Evolutionary conservation across 2,797 vertebrate species (phyloP), one percentile per base, ranked within the genome.

Genomic region (Tenualosa thibaudeaui): DNA sequence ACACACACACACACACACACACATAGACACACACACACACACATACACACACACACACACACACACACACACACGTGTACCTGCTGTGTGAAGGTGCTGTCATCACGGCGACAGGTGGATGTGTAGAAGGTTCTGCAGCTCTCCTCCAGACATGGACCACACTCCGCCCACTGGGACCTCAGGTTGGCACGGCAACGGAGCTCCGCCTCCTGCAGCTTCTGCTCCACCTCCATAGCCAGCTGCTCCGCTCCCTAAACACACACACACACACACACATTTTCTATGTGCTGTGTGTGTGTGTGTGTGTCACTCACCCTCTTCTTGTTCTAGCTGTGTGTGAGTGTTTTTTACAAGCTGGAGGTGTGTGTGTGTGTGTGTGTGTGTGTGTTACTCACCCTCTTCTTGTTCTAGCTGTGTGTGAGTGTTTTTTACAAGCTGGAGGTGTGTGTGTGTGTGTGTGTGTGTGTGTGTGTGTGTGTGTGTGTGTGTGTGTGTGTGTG

Each of bases 321-420:
- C 22, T 54, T 22, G 51, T 50, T 4, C 24, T 51, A 53, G 51
- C 51, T 53, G 51, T 53, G 51, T 53, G 51, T 53, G 51, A 53
- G 58, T 43, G 17, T 31, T 17, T 8, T 8, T 8, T 8, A 53
- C 9, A 8, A 53, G 51, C 51, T 53, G 51, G 5, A 53, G 51
- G 51, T 53, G 51, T 53, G 51, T 53, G 3, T 53, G 65, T 26
- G 81, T 10, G 26, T 96, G 86, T n/a, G n/a, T n/a, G n/a, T n/a
- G n/a, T 53, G 51, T 53, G 10, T 13, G 46, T 46, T 0, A 4
- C 37, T 86, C 92, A 97, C 97, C 96, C 93, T 92, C 87, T 96
- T 97, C 90, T 97, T 96, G 86, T 96, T 91, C 85, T 91, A 94
- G 90, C 96, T 96, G 88, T 95, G 94, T 91, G 90, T 96, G 88